Conservation (phyloP, 2,888 invertebrate species). For the Parapristionchus giblindavisi region DNA sequence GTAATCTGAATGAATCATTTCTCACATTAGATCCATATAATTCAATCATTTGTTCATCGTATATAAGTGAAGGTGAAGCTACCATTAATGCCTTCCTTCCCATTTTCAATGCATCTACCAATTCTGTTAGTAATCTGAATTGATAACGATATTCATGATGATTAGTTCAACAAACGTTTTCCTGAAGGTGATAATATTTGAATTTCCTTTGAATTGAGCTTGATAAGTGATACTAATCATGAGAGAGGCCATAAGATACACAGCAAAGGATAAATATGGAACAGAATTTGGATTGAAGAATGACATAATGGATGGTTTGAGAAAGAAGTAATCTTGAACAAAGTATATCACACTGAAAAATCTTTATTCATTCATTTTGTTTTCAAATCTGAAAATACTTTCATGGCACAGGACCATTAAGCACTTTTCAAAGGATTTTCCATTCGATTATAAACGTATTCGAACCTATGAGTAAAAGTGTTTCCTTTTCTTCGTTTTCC, state of each 20-base stretch:
- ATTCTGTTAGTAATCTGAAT: slow-evolving; percentile 7
- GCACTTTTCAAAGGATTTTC: background rate
- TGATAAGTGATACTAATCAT: slow-evolving; percentile 19
- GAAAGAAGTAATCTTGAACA: slow-evolving; percentile 23
- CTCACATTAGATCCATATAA: slow-evolving; percentile 31
- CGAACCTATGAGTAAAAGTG: background rate
- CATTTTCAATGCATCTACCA: background rate
- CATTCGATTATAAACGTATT: no score
- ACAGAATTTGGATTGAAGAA: slow-evolving; percentile 31
- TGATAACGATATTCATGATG: background rate
- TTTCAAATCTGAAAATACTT: background rate
- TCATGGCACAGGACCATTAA: background rate
- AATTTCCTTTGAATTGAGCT: slow-evolving; percentile 34
- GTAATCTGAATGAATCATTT: slow-evolving; percentile 29
- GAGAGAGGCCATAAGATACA: slow-evolving; percentile 12
- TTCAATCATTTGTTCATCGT: slow-evolving; percentile 38
- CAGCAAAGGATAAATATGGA: slow-evolving; percentile 18
- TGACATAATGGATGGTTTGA: slow-evolving; percentile 12
- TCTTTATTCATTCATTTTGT: background rate
- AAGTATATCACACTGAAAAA: slow-evolving; percentile 19
- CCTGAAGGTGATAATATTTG: slow-evolving; percentile 30
- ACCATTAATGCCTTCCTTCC: slow-evolving; percentile 30
- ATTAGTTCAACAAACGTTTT: background rate
- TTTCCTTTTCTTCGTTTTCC: background rate
- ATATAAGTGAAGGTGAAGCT: slow-evolving; percentile 31